Evolutionary conservation across 2,888 invertebrate species (phyloP).

Genomic region (Polia nebulosa): DNA sequence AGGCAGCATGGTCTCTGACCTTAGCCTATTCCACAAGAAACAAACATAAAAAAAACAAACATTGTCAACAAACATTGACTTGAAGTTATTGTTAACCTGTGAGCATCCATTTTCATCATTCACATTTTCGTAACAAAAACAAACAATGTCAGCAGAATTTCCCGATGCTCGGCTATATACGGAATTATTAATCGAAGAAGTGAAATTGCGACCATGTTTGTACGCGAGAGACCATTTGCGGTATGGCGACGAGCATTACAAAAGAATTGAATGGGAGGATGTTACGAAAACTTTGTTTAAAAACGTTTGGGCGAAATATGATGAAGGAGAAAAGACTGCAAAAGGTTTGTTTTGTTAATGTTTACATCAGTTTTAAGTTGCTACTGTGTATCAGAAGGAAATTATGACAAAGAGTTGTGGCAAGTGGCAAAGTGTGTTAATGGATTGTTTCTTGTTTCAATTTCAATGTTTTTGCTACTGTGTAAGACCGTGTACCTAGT

Average conservation of each 20-base stretch:
- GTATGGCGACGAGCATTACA: conserved; percentile 17
- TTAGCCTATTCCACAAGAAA: too few species aligned
- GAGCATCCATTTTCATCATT: too few species aligned
- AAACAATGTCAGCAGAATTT: conserved; percentile 11
- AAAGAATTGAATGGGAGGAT: conserved; percentile 24
- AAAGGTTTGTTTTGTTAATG: conserved; percentile 18
- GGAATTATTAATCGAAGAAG: conserved; percentile 35
- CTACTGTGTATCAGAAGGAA: too few species aligned
- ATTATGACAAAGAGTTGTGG: conserved; percentile 11
- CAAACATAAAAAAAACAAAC: too few species aligned
- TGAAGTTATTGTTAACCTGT: too few species aligned
- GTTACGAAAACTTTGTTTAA: conserved; percentile 15
- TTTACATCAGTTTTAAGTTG: neutral
- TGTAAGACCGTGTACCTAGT: too few species aligned
- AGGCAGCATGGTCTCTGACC: too few species aligned
- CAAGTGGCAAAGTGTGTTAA: too few species aligned
- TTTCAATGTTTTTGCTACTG: too few species aligned
- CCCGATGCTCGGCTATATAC: conserved; percentile 5
- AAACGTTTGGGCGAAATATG: conserved; percentile 10
- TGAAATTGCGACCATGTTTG: conserved; percentile 34
- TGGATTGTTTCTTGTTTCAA: too few species aligned
- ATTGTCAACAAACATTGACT: too few species aligned
- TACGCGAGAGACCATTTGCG: conserved; percentile 10
- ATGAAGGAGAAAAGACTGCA: conserved; percentile 10
- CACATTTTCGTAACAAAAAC: too few species aligned